Percentiles rank a stretch among this genome's conserved stretches.
phyloP scores from a whole-genome alignment of 1,140 invertebrate genomes.

The Calliphora vicina region DNA sequence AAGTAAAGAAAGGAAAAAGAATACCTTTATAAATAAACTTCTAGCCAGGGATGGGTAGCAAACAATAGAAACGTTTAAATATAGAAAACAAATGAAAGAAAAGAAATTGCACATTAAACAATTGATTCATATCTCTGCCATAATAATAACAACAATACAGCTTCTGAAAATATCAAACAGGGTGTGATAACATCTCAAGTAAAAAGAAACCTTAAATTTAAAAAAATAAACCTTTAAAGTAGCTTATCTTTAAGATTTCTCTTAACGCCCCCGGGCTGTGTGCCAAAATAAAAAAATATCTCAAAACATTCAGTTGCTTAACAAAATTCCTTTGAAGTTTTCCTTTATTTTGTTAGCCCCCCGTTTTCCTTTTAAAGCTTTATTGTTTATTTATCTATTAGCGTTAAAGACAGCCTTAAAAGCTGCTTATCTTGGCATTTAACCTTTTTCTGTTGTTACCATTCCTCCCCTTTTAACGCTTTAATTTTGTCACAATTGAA shows the following conservation, averaged over 20 bases:
- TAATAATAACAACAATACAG: not conserved
- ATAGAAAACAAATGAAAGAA: too few species aligned
- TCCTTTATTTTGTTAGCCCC: not conserved
- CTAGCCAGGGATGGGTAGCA: not conserved
- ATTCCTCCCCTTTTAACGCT: not conserved
- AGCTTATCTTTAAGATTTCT: not conserved
- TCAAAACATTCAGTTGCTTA: not conserved
- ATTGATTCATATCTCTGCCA: not conserved
- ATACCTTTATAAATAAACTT: not conserved
- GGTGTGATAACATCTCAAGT: too few species aligned
- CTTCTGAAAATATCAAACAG: too few species aligned
- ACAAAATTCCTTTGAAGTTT: not conserved
- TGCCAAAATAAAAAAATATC: too few species aligned
- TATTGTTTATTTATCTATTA: conserved; percentile 15
- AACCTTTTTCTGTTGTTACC: not conserved
- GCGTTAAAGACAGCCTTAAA: not conserved
- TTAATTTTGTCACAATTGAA: not conserved
- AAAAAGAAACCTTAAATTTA: too few species aligned
- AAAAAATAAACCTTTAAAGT: too few species aligned
- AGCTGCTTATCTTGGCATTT: not conserved
- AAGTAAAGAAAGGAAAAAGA: not conserved
- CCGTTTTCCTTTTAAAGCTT: not conserved
- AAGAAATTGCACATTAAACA: not conserved
- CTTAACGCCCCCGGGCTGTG: not conserved
- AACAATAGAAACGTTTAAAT: not conserved